A percentile compares a stretch with the other conserved stretches of the same genome.
These are phyloP conservation scores for Neodiprion pinetum DNA, from an alignment of 1,140 invertebrate species.

Conservation along the genomic window DNA sequence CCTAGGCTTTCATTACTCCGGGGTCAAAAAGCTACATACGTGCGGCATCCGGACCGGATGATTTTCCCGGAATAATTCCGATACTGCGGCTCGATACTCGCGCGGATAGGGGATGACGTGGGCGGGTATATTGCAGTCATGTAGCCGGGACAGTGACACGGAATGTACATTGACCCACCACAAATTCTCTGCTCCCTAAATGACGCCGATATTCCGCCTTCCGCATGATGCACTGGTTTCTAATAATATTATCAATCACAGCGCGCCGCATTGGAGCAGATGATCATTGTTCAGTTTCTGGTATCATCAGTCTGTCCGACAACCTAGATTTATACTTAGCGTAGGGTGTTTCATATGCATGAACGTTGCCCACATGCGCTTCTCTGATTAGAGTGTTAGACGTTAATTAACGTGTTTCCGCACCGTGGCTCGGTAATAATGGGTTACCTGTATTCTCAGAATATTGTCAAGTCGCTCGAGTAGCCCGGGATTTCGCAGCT, in stretches of 20 bases:
- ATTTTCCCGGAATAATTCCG: neutral
- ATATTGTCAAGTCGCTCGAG: no score
- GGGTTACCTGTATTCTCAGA: neutral
- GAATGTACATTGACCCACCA: neutral
- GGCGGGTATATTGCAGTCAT: neutral
- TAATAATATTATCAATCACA: conserved; percentile 2
- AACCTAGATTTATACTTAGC: neutral
- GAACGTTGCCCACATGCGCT: neutral
- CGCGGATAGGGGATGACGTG: neutral
- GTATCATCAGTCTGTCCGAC: neutral
- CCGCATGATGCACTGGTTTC: neutral
- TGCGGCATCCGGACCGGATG: neutral
- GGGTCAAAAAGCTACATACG: neutral
- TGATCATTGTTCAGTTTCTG: no score
- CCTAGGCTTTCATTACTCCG: neutral
- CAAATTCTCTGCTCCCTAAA: neutral
- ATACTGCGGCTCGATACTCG: neutral
- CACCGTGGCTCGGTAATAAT: neutral
- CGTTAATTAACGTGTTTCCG: neutral
- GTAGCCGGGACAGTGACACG: neutral
- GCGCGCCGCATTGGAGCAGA: no score
- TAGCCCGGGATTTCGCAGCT: neutral
- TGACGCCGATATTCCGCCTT: neutral
- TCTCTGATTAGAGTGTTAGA: neutral
- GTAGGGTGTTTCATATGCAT: neutral